Base-by-base conservation (phyloP, 2,888 invertebrate genomes). In the Microplitis deprimator region DNA sequence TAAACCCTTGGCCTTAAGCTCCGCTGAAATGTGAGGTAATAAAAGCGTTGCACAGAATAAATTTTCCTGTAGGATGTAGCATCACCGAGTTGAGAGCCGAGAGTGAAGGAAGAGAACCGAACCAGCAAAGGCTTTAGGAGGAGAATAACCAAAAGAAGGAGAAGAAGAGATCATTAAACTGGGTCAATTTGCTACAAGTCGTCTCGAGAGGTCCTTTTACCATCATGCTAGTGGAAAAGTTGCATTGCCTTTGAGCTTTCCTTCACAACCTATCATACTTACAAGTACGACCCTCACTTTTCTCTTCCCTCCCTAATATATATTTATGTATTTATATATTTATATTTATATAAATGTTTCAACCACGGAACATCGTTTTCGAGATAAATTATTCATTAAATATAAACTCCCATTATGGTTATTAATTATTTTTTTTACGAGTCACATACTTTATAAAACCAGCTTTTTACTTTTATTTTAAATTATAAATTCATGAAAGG, bases 161-260 rank as follows among this genome's bases (percentile, higher is more conserved):
- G 39, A 39, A 62, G 20, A 59, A 61, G 59, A 75, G 67, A 73
- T 70, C 76, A 78, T 73, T 74, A 71, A 81, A 81, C 78, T 81
- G 77, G 81, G 81, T 81, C 81, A 81, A 75, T 80, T 79, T 64
- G 73, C 20, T 68, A 68, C 68, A 68, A 75, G 60, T 61, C 41
- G 74, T 68, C 68, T 75, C 68, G 40, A 75, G 74, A 75, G 74
- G 74, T 75, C 68, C 74, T 75, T 75, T 75, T 50, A 6, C 73
- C 29, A 50, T 50, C 50, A 50, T 50, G 50, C 7, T 17, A 65
- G 40, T 67, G 67, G 50, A 74, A 68, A 74, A 61, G 40, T 68
- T 67, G 40, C 40, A 61, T 75, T 67, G 40, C 40, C 74, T 75
- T 75, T 75, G 74, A 60, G 68, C 68, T 75, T 68, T 75, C 50